A percentile compares a stretch with the other conserved stretches of the same genome.
These are phyloP conservation scores for Oncorhynchus gorbuscha DNA, from an alignment of 2,113 vertebrate species.

Conservation along the genomic window DNA sequence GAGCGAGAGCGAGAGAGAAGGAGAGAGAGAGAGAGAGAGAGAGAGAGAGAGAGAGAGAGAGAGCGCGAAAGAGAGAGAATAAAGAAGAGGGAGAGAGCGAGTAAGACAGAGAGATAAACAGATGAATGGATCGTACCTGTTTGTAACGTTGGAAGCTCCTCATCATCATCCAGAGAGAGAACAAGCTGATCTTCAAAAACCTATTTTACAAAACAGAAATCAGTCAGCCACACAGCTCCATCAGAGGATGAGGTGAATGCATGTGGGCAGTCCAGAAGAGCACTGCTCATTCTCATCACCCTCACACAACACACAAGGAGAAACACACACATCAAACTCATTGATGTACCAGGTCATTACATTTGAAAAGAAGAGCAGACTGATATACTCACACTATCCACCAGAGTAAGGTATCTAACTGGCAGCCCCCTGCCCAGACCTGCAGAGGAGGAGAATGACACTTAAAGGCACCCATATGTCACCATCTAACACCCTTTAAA, in stretches of 20 bases:
- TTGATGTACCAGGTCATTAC: no score
- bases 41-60: background rate
- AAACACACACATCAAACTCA: background rate
- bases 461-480: background rate
- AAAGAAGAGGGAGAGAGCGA: background rate
- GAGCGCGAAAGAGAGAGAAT: background rate
- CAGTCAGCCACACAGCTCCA: background rate
- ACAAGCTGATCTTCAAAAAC: conserved; percentile 60
- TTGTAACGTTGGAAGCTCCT: conserved; percentile 30
- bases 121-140: conserved; percentile 40
- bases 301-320: no score
- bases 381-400: conserved; percentile 67
- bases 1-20: background rate
- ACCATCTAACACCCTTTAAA: conserved; percentile 3
- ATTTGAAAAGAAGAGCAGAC: no score
- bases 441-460: conserved; percentile 47
- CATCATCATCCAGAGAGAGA: conserved; percentile 59
- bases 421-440: conserved; percentile 38
- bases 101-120: background rate
- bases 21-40: background rate
- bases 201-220: conserved; percentile 23
- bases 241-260: no score
- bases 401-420: conserved; percentile 31
- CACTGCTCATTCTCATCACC: background rate
- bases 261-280: background rate